Evolutionary conservation across 2,113 vertebrate species (phyloP).

Genomic region (Heterotilapia buettikoferi): DNA sequence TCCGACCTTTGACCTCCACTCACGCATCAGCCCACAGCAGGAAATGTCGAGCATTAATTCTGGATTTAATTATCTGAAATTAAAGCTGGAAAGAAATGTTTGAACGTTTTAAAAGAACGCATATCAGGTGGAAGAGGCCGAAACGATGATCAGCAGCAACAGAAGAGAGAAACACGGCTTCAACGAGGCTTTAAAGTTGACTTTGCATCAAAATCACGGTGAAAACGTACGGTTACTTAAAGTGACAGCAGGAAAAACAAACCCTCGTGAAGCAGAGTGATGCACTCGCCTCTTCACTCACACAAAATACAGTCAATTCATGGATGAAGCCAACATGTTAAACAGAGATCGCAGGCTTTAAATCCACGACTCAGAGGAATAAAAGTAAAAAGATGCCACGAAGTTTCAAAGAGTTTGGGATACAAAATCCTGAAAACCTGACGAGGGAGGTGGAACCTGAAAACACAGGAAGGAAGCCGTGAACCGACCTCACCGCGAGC

Average conservation of each 20-base stretch:
- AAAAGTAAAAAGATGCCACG: fast-evolving
- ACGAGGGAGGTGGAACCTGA: not conserved
- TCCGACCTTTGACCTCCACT: not conserved
- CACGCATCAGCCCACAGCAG: not conserved
- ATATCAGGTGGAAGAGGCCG: fast-evolving
- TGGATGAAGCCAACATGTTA: fast-evolving
- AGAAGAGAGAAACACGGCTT: not conserved
- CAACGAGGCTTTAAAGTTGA: fast-evolving
- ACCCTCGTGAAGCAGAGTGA: not conserved
- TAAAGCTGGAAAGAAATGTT: not conserved
- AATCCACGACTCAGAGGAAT: not conserved
- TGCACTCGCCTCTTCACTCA: not conserved
- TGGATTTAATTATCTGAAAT: not conserved
- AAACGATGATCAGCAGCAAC: fast-evolving
- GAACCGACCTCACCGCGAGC: fast-evolving
- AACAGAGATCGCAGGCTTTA: not conserved
- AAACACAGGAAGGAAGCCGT: fast-evolving
- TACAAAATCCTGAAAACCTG: fast-evolving
- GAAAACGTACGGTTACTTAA: not conserved
- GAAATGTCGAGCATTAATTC: not conserved
- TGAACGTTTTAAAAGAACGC: fast-evolving
- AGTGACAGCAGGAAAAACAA: not conserved
- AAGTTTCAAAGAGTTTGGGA: not conserved
- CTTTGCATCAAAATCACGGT: not conserved
- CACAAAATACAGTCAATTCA: fast-evolving